Evolutionary conservation across 2,888 invertebrate genomes (phyloP), one percentile per base, ranked within the genome.

Genomic region (Tenthredo mesomela): DNA sequence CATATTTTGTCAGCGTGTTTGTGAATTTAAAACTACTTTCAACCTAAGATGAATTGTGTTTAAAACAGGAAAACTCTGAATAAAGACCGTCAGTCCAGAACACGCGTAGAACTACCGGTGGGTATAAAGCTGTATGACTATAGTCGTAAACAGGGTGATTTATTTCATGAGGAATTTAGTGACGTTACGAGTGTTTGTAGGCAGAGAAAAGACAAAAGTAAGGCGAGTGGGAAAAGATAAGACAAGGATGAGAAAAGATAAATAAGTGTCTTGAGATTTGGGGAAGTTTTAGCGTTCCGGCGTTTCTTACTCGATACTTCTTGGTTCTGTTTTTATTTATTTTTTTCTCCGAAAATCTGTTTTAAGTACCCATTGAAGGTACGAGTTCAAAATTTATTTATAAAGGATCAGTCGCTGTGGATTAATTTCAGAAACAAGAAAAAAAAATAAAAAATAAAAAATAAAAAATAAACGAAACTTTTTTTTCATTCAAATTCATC

Each of bases 241-340:
- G 85, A 82, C 67, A 21, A 84, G 86, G 86, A 86, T 67, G 85
- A 73, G 80, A 70, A 78, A 83, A 65, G 80, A 73, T 83, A 78
- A 85, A 85, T 86, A 86, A 86, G 67, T 87, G 87, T 54, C 80
- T 67, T 65, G 71, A 84, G 78, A 78, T 78, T 58, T 78, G 33
- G 78, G 37, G 33, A 78, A 58, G 54, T 54, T 78, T 54, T 12
- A 33, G n/a, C 54, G 18, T 33, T 54, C 33, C 50, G 33, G 33
- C 21, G 50, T 29, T 54, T 54, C 75, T 47, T 29, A 75, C 71
- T 40, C 43, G 40, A 18, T 71, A 71, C 33, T 71, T 37, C 12
- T 40, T n/a, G 4, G n/a, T 77, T 77, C 21, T 15, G 2, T 50
- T 75, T 75, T 21, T 25, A 9, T 18, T 50, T 50, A 9, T 18